Evolutionary conservation across 2,113 vertebrate genomes (phyloP).

Genomic region (Macrotus californicus): DNA sequence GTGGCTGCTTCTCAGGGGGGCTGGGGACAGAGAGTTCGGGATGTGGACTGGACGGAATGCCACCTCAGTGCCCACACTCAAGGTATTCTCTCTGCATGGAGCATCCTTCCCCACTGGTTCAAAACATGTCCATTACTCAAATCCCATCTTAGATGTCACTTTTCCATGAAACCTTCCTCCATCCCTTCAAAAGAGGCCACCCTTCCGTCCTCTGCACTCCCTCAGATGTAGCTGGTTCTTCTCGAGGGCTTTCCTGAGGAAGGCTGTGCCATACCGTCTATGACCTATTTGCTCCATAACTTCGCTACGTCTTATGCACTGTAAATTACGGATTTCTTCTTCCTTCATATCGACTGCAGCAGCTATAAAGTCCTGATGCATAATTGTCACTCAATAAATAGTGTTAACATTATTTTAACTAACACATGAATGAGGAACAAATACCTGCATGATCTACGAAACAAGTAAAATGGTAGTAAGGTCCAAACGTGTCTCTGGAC

Average conservation of each 20-base stretch:
- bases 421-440: neutral
- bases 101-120: neutral
- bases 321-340: neutral
- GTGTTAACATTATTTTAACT: neutral
- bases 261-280: neutral
- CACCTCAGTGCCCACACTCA: neutral
- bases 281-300: neutral
- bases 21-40: neutral
- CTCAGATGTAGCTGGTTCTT: neutral
- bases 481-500: neutral
- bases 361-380: neutral
- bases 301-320: neutral
- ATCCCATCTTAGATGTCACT: neutral
- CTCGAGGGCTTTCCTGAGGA: neutral
- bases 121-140: neutral
- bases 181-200: neutral
- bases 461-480: neutral
- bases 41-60: neutral
- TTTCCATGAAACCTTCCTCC: neutral
- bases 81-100: neutral
- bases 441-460: neutral
- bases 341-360: neutral
- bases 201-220: rapidly evolving
- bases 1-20: neutral
- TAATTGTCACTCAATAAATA: neutral